These are phyloP conservation scores for Carollia perspicillata DNA, from an alignment of 2,113 vertebrate species.

Conservation along the genomic window DNA sequence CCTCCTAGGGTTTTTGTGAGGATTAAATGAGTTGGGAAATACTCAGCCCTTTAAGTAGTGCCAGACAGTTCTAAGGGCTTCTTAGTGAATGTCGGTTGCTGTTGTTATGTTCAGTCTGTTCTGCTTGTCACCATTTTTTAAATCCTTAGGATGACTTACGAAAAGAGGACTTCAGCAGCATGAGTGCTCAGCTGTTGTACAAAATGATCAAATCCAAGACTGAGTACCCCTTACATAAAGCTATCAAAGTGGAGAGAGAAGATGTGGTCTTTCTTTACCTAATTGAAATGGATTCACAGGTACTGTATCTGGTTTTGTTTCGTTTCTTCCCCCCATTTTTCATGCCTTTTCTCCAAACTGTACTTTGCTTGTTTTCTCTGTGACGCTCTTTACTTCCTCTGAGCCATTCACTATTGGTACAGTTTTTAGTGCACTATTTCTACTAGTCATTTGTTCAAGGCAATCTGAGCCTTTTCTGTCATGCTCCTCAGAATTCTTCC, in stretches of 20 bases:
- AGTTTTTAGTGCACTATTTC: neutral
- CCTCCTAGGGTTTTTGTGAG: neutral
- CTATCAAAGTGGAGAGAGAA: conserved; percentile 97
- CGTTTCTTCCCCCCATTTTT: neutral
- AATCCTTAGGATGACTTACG: conserved; percentile 91
- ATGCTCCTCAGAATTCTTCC: neutral
- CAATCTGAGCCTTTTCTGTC: neutral
- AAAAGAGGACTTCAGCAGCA: conserved; percentile 98
- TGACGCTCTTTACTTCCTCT: neutral
- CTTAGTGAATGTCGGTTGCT: neutral
- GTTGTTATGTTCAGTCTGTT: neutral
- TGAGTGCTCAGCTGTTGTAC: conserved; percentile 96
- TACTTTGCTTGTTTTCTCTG: neutral
- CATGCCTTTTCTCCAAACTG: neutral
- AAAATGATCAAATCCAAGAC: conserved; percentile 99
- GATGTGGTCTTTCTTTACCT: conserved; percentile 98
- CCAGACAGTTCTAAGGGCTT: neutral
- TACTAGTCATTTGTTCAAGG: neutral
- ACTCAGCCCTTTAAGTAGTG: neutral
- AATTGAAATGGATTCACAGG: conserved; percentile 98
- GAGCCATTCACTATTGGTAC: neutral
- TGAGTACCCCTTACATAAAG: conserved; percentile 96
- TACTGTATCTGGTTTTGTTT: conserved; percentile 57
- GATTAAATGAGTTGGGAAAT: neutral
- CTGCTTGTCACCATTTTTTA: neutral